Base-by-base conservation (phyloP, 2,888 invertebrate genomes). In the Cephus runcator region DNA sequence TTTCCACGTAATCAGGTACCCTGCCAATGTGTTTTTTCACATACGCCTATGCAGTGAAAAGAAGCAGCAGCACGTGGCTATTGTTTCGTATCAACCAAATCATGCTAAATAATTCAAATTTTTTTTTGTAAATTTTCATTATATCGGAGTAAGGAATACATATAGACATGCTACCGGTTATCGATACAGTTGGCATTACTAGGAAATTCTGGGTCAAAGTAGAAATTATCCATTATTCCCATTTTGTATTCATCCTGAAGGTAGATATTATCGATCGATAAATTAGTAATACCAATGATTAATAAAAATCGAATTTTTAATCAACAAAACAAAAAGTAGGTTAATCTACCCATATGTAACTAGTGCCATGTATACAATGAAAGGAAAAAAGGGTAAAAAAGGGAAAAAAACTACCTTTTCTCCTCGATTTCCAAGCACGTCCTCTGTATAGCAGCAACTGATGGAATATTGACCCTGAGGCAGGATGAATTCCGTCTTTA, bases 401-500 rank as follows among this genome's bases (percentile, higher is more conserved):
- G 6, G 15, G 9, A 56, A 56, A 15, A 56, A 40, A 6, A 15
- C 15, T 23, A 15, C 15, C 11, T 31, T 68, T 75, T 68, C n/a
- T 34, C 34, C 75, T 77, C 34, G 35, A 77, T 69, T 77, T 77
- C 77, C 36, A 69, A 77, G 69, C 77, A 77, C 77, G 77, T 77
- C 11, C n/a, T 75, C 69, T 40, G 30, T 71, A 75, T 69, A 75
- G 31, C 71, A 76, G 76, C 73, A 76, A 68, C 78, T 69, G 76
- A 75, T 78, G 76, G 77, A 81, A 81, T 81, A 81, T 75, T 77
- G 76, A 79, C 77, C 77, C 68, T 69, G 73, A 79, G 75, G 56
- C 76, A 69, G 68, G 34, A 11, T 68, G 23, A 40, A 74, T 73
- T 69, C 71, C 69, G 73, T 33, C 78, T 56, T 36, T 36, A 79